phyloP scores from a whole-genome alignment of 2,888 invertebrate genomes.

The Nemurella pictetii region DNA sequence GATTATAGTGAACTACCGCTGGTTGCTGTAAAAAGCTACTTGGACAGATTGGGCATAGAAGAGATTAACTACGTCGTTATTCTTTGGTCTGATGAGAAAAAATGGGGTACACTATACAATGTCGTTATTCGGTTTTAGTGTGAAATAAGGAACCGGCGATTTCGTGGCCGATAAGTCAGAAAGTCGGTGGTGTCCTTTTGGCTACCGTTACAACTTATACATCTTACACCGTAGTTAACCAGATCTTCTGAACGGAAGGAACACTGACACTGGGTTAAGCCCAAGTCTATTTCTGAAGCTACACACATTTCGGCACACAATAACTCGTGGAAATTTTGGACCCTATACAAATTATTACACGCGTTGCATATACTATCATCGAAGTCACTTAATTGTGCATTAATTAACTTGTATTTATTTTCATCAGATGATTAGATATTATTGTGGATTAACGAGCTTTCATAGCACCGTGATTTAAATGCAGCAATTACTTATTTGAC shows the following conservation, averaged over 20 bases:
- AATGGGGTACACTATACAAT: not conserved
- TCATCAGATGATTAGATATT: too few relatives aligned
- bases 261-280: not conserved
- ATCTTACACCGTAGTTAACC: too few relatives aligned
- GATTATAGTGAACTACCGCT: not conserved
- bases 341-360: not conserved
- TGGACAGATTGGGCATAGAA: not conserved
- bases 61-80: not conserved
- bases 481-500: too few relatives aligned
- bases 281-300: not conserved
- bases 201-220: too few relatives aligned
- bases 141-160: not conserved
- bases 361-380: not conserved
- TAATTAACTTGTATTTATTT: not conserved
- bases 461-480: too few relatives aligned
- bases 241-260: too few relatives aligned
- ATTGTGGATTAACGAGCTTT: too few relatives aligned
- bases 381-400: not conserved
- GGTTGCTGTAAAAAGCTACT: not conserved
- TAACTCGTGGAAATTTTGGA: not conserved
- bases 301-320: not conserved
- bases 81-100: not conserved
- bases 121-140: not conserved
- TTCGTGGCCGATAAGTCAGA: too few relatives aligned
- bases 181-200: too few relatives aligned